Base-by-base conservation (phyloP, 1,140 invertebrate genomes). In the Apis cerana region DNA sequence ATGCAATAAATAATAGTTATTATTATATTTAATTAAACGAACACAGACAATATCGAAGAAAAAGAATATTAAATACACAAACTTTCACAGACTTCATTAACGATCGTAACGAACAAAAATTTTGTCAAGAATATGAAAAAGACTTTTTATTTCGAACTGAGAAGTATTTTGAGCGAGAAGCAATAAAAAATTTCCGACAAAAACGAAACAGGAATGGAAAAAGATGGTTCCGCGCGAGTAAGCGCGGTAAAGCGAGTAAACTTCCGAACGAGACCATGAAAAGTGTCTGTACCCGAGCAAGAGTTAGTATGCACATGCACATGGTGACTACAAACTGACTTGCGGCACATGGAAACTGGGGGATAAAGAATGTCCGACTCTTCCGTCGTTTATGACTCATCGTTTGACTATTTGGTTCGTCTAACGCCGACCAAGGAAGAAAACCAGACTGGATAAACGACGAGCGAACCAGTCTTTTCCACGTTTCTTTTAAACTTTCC, bases 331-430 rank as follows among this genome's bases (percentile, higher is more conserved):
- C 56, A 23, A 67, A 61, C 10, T 7, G 52, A 54, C 69, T 43
- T 33, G 2, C 52, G 48, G 48, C 67, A 59, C 52, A 81, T 2
- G 62, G 27, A 76, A 27, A 50, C 7, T 5, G 10, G 23, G 21
- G 19, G 54, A 27, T 61, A 72, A 83, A 74, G 82, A 83, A 83
- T 74, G 76, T 43, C 23, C 56, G 65, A 48, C 56, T 77, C 75
- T 78, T 78, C 80, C 80, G 75, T 70, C 67, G 75, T 78, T 70
- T 77, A 72, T 83, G 82, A 83, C 76, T 83, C 82, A 83, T 69
- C 59, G 65, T 79, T 83, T 59, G 68, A 79, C 76, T 83, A 83
- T 83, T 69, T 80, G 61, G 54, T 59, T 48, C 82, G 68, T 58
- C 58, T 77, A 77, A 70, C n/a, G 33, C 33, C 27, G n/a, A 54